Evolutionary conservation across 2,888 invertebrate species (phyloP), one percentile per base, ranked within the genome.

Genomic region (Eupithecia pulchellata): DNA sequence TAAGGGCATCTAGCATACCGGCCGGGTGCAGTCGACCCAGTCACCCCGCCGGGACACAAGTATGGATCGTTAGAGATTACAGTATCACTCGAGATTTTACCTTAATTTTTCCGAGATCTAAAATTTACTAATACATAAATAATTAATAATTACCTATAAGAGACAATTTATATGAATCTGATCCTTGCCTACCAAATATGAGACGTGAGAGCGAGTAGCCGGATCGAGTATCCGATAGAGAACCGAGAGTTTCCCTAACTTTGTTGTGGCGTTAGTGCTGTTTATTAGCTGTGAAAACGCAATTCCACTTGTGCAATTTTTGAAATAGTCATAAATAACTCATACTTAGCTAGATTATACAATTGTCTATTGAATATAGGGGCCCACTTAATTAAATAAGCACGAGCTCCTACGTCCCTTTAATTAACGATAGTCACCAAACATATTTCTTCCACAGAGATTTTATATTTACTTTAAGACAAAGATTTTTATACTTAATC

Each of bases 261-360:
- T 84, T 84, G 86, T 87, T 88, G 85, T 85, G 87, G 88, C 87
- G 84, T 86, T 88, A 90, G 87, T 85, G 90, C 89, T 89, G 88
- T 91, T 89, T 87, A 86, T 85, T 91, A 92, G 93, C 92, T 93
- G 93, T 93, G 92, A 93, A 92, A 90, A 92, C 89, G 89, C 91
- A 92, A 92, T 91, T 91, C 91, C 92, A 93, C 91, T 91, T 93
- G 93, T 94, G 93, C 93, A 94, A 94, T 94, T 93, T 93, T 91
- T 88, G 81, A 90, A 91, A 94, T 93, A 93, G 93, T 93, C 93
- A 92, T 93, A 93, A 92, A 92, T 93, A 93, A 92, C 89, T 91
- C 91, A 91, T 93, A 78, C 78, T 77, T 78, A 94, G 89, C 90
- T 93, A 93, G 92, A 88, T 90, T 92, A 92, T 90, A 92, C 93